phyloP scores from a whole-genome alignment of 2,888 invertebrate species.

The Nephrotoma appendiculata region DNA sequence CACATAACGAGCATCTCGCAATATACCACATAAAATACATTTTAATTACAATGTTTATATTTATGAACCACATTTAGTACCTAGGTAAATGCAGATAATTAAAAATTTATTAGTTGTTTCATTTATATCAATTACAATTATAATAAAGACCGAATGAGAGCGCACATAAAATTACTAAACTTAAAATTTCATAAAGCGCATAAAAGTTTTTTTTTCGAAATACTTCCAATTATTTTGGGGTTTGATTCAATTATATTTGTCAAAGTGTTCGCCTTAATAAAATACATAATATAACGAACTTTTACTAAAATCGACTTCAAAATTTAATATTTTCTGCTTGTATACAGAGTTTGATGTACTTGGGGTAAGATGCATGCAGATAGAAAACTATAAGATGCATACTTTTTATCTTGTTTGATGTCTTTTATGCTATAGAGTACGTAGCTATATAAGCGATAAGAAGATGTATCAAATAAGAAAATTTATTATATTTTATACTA shows the following conservation, averaged over 20 bases:
- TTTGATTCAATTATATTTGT: not conserved
- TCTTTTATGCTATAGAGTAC: not conserved
- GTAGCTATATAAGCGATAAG: not conserved
- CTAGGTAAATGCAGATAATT: not conserved
- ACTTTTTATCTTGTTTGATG: not conserved
- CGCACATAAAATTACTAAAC: not conserved
- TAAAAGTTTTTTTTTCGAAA: not conserved
- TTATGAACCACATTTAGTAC: no score
- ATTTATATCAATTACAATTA: not conserved
- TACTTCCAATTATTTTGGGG: not conserved
- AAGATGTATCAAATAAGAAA: not conserved
- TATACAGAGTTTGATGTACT: not conserved
- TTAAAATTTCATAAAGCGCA: not conserved
- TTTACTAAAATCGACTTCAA: not conserved
- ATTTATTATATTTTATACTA: not conserved
- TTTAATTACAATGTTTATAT: no score
- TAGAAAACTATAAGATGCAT: not conserved
- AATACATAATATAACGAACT: not conserved
- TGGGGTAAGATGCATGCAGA: not conserved
- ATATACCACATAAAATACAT: no score
- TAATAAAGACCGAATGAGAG: not conserved
- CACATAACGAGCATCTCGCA: no score
- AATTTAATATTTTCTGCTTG: not conserved
- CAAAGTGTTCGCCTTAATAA: not conserved
- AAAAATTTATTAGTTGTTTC: not conserved